Base-by-base conservation (phyloP, 2,113 vertebrate genomes). In the Sisor rabdophorus region DNA sequence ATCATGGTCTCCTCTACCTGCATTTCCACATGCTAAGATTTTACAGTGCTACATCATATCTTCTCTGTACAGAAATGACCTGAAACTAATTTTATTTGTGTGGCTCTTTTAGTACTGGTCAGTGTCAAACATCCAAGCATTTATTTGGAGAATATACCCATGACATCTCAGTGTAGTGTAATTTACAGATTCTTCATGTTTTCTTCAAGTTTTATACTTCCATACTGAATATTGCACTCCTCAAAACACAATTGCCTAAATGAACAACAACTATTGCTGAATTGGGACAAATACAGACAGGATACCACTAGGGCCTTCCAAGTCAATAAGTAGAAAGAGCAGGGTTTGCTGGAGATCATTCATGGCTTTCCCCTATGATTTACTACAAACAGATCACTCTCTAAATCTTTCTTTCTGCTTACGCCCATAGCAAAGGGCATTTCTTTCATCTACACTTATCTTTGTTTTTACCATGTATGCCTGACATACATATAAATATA, bases 331-430 rank as follows among this genome's bases (percentile, higher is more conserved):
- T 79, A 83, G 82, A 89, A 88, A 82, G 82, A 86, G 75, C 77
- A 65, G 68, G 77, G 77, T 86, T 86, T 75, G 79, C 86, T 89
- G 73, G 80, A 86, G 85, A 83, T 84, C 88, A 91, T 90, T 88
- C 82, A 90, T 88, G 78, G 72, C 28, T 79, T 79, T 82, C 22
- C 15, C 32, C 67, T 87, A 60, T 82, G 83, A 87, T 85, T 86
- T 82, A 82, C 80, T 85, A 61, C 40, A 36, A 82, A 78, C 78
- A 20, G 28, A 53, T 83, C 73, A 76, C 60, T 78, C 48, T 20
- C 61, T 71, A 60, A 50, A 52, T 76, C 59, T 65, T 48, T 68
- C 24, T 58, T 24, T 52, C n/a, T 48, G 26, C 28, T 68, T 63
- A 11, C 36, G 19, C 28, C 26, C 26, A 24, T 44, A 77, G 26